These are phyloP conservation scores for Mormyrus lacerda DNA, from an alignment of 2,113 vertebrate genomes.

Conservation along the genomic window DNA sequence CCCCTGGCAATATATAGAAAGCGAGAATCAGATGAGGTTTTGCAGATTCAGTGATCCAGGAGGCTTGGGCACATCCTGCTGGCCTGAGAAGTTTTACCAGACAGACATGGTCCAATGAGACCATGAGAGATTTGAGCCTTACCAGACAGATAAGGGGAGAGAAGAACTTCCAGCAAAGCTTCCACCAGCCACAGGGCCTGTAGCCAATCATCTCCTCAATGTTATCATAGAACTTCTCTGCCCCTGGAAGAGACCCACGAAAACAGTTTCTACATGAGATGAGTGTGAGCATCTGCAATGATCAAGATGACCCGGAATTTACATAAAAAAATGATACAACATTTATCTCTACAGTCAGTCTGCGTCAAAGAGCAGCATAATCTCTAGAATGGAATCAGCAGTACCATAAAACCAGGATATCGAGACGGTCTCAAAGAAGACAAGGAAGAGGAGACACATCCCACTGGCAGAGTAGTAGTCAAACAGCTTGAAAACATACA, in stretches of 20 bases:
- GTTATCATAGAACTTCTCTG: slow-evolving; percentile 76
- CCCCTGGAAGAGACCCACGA: slow-evolving; percentile 53
- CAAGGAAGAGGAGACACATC: slow-evolving; percentile 83
- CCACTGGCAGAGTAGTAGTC: slow-evolving; percentile 90
- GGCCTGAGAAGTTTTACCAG: not conserved
- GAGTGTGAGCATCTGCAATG: not conserved
- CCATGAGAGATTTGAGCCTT: slow-evolving; percentile 30
- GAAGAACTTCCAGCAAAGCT: slow-evolving; percentile 79
- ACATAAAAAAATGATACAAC: not conserved
- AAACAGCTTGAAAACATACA: slow-evolving; percentile 88
- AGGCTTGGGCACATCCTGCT: too few species aligned
- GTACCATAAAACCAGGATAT: slow-evolving; percentile 86
- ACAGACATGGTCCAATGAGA: not conserved
- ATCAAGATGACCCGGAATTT: not conserved
- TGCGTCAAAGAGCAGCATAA: not conserved
- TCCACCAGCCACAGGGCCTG: slow-evolving; percentile 78
- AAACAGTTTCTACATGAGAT: not conserved
- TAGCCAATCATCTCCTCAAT: slow-evolving; percentile 91
- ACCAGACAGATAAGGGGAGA: slow-evolving; percentile 81
- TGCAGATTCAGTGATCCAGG: too few species aligned
- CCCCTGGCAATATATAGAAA: slow-evolving; percentile 42
- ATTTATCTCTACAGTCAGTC: not conserved
- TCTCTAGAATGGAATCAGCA: not conserved
- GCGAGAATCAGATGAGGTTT: not conserved
- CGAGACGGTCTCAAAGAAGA: slow-evolving; percentile 85